phyloP scores from a whole-genome alignment of 2,113 vertebrate genomes.

The Forbesichthys papilliferus region DNA sequence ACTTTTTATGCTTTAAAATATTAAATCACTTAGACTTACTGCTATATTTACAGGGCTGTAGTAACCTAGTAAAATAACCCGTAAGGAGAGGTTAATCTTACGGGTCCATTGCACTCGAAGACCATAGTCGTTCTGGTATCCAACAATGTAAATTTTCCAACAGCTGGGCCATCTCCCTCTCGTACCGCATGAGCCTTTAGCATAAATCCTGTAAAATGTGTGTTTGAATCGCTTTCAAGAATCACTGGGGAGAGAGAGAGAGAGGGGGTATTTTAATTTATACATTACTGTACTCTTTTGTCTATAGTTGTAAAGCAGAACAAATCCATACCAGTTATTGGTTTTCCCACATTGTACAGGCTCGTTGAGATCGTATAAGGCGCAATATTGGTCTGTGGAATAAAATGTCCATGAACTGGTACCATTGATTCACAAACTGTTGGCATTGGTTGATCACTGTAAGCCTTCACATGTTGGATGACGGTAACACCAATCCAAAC shows the following conservation, averaged over 20 bases:
- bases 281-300: background rate
- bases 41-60: too few relatives aligned
- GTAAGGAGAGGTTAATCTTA: too few relatives aligned
- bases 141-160: conserved; percentile 36
- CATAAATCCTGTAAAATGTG: background rate
- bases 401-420: accelerated
- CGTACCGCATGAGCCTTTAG: conserved; percentile 18
- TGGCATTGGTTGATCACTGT: accelerated
- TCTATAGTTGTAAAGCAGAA: background rate
- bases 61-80: too few relatives aligned
- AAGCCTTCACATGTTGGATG: conserved; percentile 28
- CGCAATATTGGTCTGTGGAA: accelerated
- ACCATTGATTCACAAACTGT: background rate
- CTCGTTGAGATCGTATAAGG: background rate
- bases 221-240: background rate
- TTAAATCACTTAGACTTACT: too few relatives aligned
- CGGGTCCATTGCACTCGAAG: background rate
- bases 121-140: accelerated
- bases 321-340: conserved; percentile 38
- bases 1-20: too few relatives aligned
- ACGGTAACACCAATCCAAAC: conserved; percentile 25
- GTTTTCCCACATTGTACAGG: accelerated
- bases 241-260: conserved; percentile 33
- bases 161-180: accelerated
- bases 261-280: background rate